Evolutionary conservation across 1,140 invertebrate species (phyloP).

Genomic region (Hylyphantes graminicola): DNA sequence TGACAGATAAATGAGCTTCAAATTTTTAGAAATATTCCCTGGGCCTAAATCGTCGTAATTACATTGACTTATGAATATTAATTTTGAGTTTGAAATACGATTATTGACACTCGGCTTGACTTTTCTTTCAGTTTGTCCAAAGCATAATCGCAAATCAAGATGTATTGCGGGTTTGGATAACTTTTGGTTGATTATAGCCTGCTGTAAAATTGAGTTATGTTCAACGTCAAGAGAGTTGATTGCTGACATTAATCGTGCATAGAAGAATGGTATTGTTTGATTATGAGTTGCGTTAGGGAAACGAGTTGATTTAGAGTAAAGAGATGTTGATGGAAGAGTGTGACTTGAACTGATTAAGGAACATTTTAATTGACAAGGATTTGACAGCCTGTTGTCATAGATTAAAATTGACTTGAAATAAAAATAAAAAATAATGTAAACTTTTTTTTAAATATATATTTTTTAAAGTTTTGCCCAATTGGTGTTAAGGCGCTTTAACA

Average conservation of each 20-base stretch:
- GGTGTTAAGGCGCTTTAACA: too few species aligned
- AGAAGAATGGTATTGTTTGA: not conserved
- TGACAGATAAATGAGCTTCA: conserved; percentile 11
- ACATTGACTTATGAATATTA: conserved; percentile 28
- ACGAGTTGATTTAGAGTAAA: not conserved
- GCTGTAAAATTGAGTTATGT: not conserved
- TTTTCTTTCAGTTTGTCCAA: not conserved
- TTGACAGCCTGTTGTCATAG: not conserved
- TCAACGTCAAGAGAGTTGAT: not conserved
- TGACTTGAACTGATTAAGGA: not conserved
- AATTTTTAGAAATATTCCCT: not conserved
- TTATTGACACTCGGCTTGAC: not conserved
- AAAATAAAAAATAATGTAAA: too few species aligned
- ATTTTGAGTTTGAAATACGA: conserved; percentile 1
- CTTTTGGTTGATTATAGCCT: not conserved
- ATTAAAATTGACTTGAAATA: too few species aligned
- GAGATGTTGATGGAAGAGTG: not conserved
- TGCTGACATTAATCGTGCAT: not conserved
- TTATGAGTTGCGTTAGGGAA: not conserved
- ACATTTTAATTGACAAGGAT: not conserved
- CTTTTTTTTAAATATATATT: too few species aligned
- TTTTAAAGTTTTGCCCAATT: too few species aligned
- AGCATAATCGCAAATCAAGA: conserved; percentile 1
- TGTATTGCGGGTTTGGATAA: not conserved
- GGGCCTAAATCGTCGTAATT: conserved; percentile 4